Percentiles rank a stretch among this genome's conserved stretches.
phyloP scores from a whole-genome alignment of 2,888 invertebrate genomes.

The Rhopalosiphum nymphaeae region DNA sequence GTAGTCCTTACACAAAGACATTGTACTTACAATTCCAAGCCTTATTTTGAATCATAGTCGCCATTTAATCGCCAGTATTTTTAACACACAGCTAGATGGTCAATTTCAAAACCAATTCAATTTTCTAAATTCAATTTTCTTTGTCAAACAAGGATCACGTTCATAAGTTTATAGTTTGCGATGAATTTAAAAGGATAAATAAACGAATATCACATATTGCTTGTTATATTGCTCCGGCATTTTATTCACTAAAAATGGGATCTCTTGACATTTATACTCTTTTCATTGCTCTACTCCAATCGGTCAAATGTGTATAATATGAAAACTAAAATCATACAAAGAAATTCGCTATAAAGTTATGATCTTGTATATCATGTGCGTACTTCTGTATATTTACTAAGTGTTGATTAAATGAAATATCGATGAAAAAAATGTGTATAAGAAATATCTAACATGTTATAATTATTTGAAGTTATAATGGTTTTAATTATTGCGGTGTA shows the following conservation, averaged over 20 bases:
- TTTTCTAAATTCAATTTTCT: background rate
- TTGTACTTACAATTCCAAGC: background rate
- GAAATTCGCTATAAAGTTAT: background rate
- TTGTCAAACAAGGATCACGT: background rate
- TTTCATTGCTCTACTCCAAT: background rate
- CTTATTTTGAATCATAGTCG: background rate
- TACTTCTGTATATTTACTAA: background rate
- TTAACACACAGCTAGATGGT: background rate
- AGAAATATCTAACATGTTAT: background rate
- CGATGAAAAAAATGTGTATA: background rate
- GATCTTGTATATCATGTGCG: background rate
- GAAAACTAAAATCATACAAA: background rate
- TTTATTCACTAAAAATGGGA: background rate
- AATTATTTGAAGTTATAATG: background rate
- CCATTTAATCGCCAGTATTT: background rate
- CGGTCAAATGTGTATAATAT: background rate
- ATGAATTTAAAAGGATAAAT: background rate
- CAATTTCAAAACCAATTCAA: background rate
- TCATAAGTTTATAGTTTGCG: background rate
- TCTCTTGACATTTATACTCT: background rate
- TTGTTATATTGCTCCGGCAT: background rate
- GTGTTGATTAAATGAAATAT: background rate
- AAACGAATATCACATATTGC: background rate
- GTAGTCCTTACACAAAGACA: background rate
- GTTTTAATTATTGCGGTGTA: too few species aligned